These are phyloP conservation scores for Carabus problematicus DNA, from an alignment of 2,888 invertebrate genomes.

Conservation along the genomic window DNA sequence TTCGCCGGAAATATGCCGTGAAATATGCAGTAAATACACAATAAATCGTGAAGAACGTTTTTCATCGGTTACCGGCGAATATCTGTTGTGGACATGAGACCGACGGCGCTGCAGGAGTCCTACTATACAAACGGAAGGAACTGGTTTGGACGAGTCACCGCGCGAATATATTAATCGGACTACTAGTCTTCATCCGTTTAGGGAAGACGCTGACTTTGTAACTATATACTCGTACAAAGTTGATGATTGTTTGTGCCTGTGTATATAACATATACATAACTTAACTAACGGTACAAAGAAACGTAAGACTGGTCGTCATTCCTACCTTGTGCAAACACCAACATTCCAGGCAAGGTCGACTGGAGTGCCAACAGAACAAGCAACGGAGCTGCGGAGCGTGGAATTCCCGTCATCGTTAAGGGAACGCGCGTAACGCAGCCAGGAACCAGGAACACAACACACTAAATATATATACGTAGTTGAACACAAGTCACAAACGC, in stretches of 20 bases:
- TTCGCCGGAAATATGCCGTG: not conserved
- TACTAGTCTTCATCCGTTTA: no score
- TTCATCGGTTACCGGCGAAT: slow-evolving; percentile 3
- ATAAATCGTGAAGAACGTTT: slow-evolving; percentile 8
- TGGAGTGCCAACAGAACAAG: slow-evolving; percentile 10
- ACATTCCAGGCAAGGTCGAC: not conserved
- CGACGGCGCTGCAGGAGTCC: not conserved
- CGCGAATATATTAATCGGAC: no score
- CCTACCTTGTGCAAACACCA: slow-evolving; percentile 27
- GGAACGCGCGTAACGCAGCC: slow-evolving; percentile 5
- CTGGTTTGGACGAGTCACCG: no score
- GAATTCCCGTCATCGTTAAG: slow-evolving; percentile 10
- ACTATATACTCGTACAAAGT: no score
- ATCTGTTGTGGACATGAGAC: slow-evolving; percentile 11
- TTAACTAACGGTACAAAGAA: no score
- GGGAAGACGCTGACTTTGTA: no score
- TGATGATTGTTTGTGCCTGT: no score
- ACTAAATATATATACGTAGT: no score
- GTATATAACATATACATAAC: no score
- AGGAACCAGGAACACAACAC: no score
- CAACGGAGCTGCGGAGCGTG: not conserved
- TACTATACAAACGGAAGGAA: no score
- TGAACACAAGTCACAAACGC: no score
- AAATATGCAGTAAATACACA: slow-evolving; percentile 4
- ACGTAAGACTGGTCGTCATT: not conserved